phyloP scores from a whole-genome alignment of 2,113 vertebrate genomes.

The Prolemur simus region DNA sequence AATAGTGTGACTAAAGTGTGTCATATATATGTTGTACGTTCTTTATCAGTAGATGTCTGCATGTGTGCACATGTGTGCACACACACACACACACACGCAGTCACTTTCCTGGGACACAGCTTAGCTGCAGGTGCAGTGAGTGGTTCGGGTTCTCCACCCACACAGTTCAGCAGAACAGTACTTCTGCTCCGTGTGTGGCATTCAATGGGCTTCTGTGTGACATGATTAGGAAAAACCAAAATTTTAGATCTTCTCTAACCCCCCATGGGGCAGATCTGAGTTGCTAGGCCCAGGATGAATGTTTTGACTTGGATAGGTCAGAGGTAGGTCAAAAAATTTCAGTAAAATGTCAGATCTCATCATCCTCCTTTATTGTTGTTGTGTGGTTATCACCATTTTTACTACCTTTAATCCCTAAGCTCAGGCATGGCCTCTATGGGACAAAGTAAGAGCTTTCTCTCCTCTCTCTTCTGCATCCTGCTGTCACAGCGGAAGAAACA shows the following conservation, averaged over 20 bases:
- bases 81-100: rapidly evolving
- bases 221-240: neutral
- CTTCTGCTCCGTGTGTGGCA: rapidly evolving
- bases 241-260: neutral
- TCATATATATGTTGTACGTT: neutral
- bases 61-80: rapidly evolving
- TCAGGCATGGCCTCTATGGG: neutral
- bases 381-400: neutral
- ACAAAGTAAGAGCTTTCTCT: rapidly evolving
- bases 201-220: neutral
- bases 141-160: rapidly evolving
- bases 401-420: neutral
- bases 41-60: rapidly evolving
- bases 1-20: neutral
- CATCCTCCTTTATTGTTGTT: neutral
- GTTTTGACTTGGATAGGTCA: neutral
- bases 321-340: neutral
- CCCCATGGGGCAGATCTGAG: neutral
- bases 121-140: rapidly evolving
- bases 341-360: neutral
- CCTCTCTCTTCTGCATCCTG: neutral
- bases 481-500: neutral
- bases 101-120: no score
- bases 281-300: neutral
- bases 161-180: rapidly evolving